Evolutionary conservation across 2,113 vertebrate genomes (phyloP).

Genomic region (Seriola dumerili): DNA sequence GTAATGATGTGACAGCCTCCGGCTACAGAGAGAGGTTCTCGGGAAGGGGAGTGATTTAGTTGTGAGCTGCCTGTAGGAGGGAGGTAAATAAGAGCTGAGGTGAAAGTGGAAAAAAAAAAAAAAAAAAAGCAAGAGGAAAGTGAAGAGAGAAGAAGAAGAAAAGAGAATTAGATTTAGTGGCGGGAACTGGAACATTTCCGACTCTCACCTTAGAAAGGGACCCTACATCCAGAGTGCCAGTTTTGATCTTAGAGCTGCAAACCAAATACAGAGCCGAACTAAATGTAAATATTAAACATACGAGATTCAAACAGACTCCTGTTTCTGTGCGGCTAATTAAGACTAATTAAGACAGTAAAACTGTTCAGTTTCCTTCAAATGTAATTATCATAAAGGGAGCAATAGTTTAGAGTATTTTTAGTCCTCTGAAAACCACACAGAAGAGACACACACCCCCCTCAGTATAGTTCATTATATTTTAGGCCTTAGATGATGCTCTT

Average conservation of each 20-base stretch:
- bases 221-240: no score
- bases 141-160: background rate
- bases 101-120: background rate
- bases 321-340: background rate
- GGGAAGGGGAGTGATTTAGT: conserved; percentile 12
- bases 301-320: background rate
- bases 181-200: background rate
- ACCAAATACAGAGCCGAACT: background rate
- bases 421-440: background rate
- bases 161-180: background rate
- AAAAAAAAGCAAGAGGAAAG: background rate
- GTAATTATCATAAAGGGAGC: background rate
- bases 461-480: background rate
- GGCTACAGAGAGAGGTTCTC: conserved; percentile 17
- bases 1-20: background rate
- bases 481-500: background rate
- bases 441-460: background rate
- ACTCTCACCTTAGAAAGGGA: background rate
- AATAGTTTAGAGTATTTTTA: background rate
- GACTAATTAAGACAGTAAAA: background rate
- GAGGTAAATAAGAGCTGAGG: background rate
- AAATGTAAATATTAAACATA: background rate
- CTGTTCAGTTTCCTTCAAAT: no score
- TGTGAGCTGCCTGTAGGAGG: conserved; percentile 10
- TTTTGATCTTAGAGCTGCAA: background rate